Evolutionary conservation across 92 coral and sea anemone genomes (phyloP).

Genomic region (Pocillopora grandis): DNA sequence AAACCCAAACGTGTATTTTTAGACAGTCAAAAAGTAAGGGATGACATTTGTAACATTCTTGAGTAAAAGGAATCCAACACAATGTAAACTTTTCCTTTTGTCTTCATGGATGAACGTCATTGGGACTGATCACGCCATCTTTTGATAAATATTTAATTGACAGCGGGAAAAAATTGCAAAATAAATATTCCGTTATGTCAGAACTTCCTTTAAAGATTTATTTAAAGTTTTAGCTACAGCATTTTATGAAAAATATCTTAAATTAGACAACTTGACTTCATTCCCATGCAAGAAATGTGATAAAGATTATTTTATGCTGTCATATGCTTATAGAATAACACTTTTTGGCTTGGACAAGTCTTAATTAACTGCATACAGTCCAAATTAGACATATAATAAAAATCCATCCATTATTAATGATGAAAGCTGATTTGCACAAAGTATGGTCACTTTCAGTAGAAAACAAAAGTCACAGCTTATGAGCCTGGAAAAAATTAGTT

Average conservation of each 20-base stretch:
- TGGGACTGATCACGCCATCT: constrained; percentile 30
- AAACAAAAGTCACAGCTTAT: not conserved
- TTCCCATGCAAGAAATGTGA: not conserved
- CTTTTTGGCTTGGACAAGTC: not conserved
- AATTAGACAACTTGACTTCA: not conserved
- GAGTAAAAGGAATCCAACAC: not conserved
- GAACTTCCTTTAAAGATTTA: not conserved
- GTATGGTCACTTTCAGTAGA: not conserved
- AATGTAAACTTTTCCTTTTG: not conserved
- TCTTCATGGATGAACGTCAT: not conserved
- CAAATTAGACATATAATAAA: not conserved
- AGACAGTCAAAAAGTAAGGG: not conserved
- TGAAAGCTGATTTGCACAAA: not conserved
- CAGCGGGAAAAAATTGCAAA: constrained; percentile 1
- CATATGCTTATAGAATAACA: not conserved
- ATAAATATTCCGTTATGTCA: not conserved
- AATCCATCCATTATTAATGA: not conserved
- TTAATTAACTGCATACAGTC: not conserved
- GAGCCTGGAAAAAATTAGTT: not conserved
- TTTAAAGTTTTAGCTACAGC: not conserved
- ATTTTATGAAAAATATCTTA: not conserved
- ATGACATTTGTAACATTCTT: not conserved
- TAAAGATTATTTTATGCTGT: not conserved
- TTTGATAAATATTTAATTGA: constrained; percentile 41
- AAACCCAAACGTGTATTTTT: not conserved